Conservation (phyloP, 2,797 vertebrate genomes). For the Spatula versicolor region DNA sequence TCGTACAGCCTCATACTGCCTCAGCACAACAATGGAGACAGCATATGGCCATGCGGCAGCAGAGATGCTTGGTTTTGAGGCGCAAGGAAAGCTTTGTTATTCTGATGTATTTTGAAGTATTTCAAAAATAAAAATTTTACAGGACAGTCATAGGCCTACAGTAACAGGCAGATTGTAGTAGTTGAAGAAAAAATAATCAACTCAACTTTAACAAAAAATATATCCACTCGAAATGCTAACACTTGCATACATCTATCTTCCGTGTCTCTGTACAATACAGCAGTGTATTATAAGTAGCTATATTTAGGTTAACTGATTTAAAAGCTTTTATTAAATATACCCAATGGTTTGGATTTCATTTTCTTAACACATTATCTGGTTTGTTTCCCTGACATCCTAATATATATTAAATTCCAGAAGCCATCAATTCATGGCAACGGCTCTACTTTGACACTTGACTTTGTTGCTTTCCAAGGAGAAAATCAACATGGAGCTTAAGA, state of each 20-base stretch:
- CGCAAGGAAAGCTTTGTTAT: neutral
- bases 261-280: neutral
- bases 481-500: neutral
- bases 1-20: fast-evolving
- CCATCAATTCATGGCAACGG: neutral
- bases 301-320: neutral
- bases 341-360: neutral
- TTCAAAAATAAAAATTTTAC: neutral
- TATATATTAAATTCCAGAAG: neutral
- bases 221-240: neutral
- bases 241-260: neutral
- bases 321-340: neutral
- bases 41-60: fast-evolving
- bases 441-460: neutral
- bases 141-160: neutral
- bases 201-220: neutral
- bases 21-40: fast-evolving
- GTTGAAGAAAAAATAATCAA: neutral
- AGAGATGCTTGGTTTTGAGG: neutral
- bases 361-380: neutral
- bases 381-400: neutral
- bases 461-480: neutral
- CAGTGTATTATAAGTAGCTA: neutral
- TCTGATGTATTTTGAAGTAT: neutral
- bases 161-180: neutral